phyloP scores from a whole-genome alignment of 30 jellyfish, hydroid and myxozoan species.

The Turritopsis rubra region DNA sequence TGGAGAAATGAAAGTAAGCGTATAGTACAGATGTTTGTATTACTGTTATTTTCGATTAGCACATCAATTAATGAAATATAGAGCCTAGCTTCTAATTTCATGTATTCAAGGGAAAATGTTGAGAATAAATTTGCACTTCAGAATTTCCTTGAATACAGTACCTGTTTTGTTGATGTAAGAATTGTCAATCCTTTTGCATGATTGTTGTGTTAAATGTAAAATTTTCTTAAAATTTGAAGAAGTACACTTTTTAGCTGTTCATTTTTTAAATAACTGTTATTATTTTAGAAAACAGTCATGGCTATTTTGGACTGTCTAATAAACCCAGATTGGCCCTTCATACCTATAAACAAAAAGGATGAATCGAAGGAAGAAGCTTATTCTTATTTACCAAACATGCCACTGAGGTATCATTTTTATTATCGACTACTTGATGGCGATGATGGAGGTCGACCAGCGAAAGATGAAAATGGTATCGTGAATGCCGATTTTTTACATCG shows the following conservation, averaged over 20 bases:
- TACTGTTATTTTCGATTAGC: too few relatives aligned
- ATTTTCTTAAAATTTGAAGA: too few relatives aligned
- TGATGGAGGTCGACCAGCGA: constrained; percentile 58
- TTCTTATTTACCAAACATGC: constrained; percentile 61
- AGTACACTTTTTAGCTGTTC: too few relatives aligned
- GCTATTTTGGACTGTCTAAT: constrained; percentile 69
- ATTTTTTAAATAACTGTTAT: background rate
- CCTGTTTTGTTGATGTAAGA: background rate
- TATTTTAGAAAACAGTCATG: constrained; percentile 77
- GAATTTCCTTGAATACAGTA: background rate
- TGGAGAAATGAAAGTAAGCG: constrained; percentile 65
- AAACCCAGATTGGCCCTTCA: constrained; percentile 90
- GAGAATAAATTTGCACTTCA: too few relatives aligned
- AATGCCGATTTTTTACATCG: constrained; percentile 36
- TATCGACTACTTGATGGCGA: constrained; percentile 83
- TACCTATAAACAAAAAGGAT: constrained; percentile 33
- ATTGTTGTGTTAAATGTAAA: background rate
- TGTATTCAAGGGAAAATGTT: too few relatives aligned
- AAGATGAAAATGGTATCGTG: constrained; percentile 10
- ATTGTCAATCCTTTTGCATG: background rate
- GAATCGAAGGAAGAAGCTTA: constrained; percentile 60
- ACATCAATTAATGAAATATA: too few relatives aligned
- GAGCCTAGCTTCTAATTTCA: too few relatives aligned
- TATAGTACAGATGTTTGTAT: background rate
- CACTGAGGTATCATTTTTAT: constrained; percentile 70